These are phyloP conservation scores for Triplophysa dalaica DNA, from an alignment of 2,113 vertebrate species.

Conservation along the genomic window DNA sequence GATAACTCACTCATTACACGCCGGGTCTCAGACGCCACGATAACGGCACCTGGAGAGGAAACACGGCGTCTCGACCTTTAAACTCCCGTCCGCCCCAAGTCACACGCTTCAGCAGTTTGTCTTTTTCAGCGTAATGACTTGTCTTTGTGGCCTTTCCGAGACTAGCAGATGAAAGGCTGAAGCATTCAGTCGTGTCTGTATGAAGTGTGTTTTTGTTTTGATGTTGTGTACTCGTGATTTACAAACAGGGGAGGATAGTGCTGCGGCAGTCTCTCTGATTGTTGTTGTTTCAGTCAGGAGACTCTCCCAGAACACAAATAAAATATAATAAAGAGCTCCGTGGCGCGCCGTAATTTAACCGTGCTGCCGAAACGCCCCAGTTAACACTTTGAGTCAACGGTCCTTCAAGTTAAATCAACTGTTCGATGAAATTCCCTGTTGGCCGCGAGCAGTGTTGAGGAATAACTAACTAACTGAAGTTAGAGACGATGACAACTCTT, in stretches of 20 bases:
- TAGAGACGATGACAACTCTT: neutral
- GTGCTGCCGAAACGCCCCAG: neutral
- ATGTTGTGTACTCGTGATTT: conserved; percentile 20
- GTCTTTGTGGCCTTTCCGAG: neutral
- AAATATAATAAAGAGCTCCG: neutral
- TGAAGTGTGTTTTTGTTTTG: conserved; percentile 3
- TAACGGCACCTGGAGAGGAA: conserved; percentile 61
- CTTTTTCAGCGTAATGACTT: neutral
- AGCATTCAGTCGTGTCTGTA: neutral
- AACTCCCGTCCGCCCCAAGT: neutral
- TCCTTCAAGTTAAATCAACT: neutral
- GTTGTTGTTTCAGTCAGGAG: neutral
- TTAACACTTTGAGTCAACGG: neutral
- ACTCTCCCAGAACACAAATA: neutral
- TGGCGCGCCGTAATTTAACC: neutral
- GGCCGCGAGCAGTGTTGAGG: neutral
- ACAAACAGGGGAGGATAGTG: neutral
- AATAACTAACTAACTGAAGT: neutral
- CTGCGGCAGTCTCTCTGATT: neutral
- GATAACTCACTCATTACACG: conserved; percentile 74
- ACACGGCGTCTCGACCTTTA: conserved; percentile 13
- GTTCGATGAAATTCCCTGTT: neutral
- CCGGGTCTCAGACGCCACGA: conserved; percentile 58
- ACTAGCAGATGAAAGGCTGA: neutral
- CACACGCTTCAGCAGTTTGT: conserved; percentile 5